phyloP scores from a whole-genome alignment of 2,113 vertebrate species.

The Myiagra hebetior region DNA sequence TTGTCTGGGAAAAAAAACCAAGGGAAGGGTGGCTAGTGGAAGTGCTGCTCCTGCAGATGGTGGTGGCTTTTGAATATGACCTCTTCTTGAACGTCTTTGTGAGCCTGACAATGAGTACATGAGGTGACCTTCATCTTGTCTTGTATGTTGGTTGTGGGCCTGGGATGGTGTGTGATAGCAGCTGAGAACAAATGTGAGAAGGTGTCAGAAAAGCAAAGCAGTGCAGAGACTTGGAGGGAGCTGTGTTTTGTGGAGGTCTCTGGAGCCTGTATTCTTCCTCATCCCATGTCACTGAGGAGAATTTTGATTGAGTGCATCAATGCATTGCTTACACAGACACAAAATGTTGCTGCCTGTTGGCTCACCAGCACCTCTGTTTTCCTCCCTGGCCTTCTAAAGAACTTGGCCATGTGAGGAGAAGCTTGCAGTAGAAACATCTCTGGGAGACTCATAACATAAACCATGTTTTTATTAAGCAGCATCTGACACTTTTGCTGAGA shows the following conservation, averaged over 20 bases:
- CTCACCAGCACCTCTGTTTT: not conserved
- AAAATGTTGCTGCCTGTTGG: not conserved
- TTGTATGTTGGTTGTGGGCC: not conserved
- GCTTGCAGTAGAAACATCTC: not conserved
- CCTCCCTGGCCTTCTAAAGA: not conserved
- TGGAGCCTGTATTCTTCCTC: not conserved
- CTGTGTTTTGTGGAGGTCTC: not conserved
- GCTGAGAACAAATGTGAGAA: not conserved
- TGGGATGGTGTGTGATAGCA: not conserved
- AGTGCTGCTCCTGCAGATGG: not conserved
- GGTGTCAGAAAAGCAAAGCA: not conserved
- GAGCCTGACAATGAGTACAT: not conserved
- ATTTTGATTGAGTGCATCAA: not conserved
- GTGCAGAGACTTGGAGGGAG: not conserved
- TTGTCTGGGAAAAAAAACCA: not conserved
- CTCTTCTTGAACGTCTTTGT: not conserved
- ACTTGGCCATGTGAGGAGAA: constrained; percentile 37
- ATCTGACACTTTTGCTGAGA: not conserved
- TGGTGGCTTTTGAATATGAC: not conserved
- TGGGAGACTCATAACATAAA: constrained; percentile 52
- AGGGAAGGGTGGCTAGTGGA: not conserved
- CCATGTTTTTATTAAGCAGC: not conserved
- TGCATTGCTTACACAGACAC: not conserved
- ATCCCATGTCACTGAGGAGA: not conserved
- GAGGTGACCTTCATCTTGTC: not conserved